Conservation (phyloP, 2,113 vertebrate genomes). For the Phaethornis superciliosus region DNA sequence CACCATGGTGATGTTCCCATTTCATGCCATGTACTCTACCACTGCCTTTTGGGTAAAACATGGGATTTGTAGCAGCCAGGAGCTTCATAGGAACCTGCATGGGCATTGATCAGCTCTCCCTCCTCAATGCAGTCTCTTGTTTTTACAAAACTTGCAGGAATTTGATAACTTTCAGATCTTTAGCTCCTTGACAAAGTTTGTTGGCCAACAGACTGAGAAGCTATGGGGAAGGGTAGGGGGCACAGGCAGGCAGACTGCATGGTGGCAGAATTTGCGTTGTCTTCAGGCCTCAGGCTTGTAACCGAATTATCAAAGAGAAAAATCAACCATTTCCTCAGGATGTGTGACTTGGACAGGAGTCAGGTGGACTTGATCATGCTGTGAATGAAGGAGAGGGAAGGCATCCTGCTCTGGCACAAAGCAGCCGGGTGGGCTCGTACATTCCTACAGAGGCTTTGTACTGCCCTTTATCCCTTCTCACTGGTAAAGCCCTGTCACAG, state of each 20-base stretch:
- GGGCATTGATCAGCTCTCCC: neutral
- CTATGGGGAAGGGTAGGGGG: neutral
- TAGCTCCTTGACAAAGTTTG: neutral
- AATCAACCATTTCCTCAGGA: neutral
- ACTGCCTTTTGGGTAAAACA: neutral
- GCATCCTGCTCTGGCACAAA: neutral
- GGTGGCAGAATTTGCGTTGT: neutral
- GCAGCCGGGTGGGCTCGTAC: neutral
- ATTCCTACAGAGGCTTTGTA: conserved; percentile 15
- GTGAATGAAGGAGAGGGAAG: neutral
- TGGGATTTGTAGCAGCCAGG: neutral
- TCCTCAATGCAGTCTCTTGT: neutral
- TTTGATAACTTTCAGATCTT: neutral
- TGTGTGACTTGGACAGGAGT: conserved; percentile 15
- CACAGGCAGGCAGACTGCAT: rapidly evolving
- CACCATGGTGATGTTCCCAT: neutral
- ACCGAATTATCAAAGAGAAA: neutral
- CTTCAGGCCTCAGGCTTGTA: neutral
- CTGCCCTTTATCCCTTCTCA: neutral
- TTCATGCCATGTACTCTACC: neutral
- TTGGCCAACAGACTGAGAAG: neutral
- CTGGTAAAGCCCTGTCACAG: neutral
- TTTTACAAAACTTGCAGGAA: neutral
- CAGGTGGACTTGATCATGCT: neutral
- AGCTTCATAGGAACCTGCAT: rapidly evolving